Evolutionary conservation across 2,113 vertebrate species (phyloP), one percentile per base, ranked within the genome.

Genomic region (Oceanodroma tethys): DNA sequence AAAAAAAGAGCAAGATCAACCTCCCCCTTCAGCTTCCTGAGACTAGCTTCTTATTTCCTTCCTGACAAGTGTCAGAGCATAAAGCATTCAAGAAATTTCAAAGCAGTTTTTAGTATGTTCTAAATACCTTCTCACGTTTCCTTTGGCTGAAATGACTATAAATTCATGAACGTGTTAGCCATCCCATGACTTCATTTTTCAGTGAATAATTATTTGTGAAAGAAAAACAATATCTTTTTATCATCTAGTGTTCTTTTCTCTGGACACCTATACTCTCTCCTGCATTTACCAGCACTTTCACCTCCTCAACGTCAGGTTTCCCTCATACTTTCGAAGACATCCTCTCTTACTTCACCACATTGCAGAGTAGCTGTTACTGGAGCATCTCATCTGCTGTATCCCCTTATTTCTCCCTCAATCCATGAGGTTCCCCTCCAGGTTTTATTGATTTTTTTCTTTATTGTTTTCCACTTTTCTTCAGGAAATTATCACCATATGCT

Each of bases 401-500:
- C 17, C 8, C 40, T 75, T 93, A 48, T 75, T 76, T 83, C 38
- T 93, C 34, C 20, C 40, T 81, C 43, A 63, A 17, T 36, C 65
- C 34, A 42, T 56, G 19, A 87, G 36, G 85, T 65, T 89, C 3
- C 59, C 78, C 70, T 87, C 56, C 36, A 93, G 70, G 48, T 85
- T 93, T 93, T 91, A 96, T 80, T 94, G 91, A 90, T 67, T 70
- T 87, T 86, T 66, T 88, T 58, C 56, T 47, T 63, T 58, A 62
- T 88, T 91, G 60, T 87, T 91, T 91, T 65, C 27, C 25, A 65
- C 43, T 94, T 94, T 79, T 90, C 87, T 90, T 76, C 87, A 94
- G 90, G 66, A 97, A 96, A 87, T 96, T 79, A 73, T 63, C 90
- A 85, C 90, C 92, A 88, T 95, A 96, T 94, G 95, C 74, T 92